phyloP scores from a whole-genome alignment of 2,888 invertebrate genomes.

The Spodoptera picta region DNA sequence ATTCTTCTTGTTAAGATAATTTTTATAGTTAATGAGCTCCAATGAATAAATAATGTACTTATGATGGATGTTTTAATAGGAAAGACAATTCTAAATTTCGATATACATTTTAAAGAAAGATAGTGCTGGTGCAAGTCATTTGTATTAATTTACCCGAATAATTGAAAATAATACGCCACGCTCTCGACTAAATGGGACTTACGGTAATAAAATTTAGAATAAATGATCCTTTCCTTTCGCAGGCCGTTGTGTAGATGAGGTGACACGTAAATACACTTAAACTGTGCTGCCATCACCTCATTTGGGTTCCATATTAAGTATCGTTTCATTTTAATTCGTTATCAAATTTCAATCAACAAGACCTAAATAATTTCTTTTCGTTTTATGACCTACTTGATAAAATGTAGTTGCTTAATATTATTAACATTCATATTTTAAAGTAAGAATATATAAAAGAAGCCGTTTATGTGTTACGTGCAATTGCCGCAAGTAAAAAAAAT shows the following conservation, averaged over 20 bases:
- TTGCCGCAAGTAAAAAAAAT: constrained; percentile 9
- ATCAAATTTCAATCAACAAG: constrained; percentile 63
- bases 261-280: constrained; percentile 76
- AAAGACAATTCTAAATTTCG: constrained; percentile 29
- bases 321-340: constrained; percentile 66
- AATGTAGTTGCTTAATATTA: constrained; percentile 44
- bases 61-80: constrained; percentile 11
- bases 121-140: constrained; percentile 3
- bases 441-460: constrained; percentile 17
- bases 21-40: constrained; percentile 64
- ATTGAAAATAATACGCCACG: constrained; percentile 42
- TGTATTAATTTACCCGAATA: constrained; percentile 33
- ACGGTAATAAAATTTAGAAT: constrained; percentile 56
- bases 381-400: constrained; percentile 32
- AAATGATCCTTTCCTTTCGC: constrained; percentile 62
- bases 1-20: constrained; percentile 68
- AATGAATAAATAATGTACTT: constrained; percentile 50
- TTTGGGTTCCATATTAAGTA: constrained; percentile 67
- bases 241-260: constrained; percentile 56
- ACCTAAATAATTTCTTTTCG: constrained; percentile 9
- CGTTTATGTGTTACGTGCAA: constrained; percentile 36
- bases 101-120: constrained; percentile 19
- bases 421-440: constrained; percentile 29
- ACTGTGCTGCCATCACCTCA: constrained; percentile 65
- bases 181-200: constrained; percentile 38